Conservation (phyloP, 1,140 invertebrate genomes). For the Gyrodactylus bullatarudis region DNA sequence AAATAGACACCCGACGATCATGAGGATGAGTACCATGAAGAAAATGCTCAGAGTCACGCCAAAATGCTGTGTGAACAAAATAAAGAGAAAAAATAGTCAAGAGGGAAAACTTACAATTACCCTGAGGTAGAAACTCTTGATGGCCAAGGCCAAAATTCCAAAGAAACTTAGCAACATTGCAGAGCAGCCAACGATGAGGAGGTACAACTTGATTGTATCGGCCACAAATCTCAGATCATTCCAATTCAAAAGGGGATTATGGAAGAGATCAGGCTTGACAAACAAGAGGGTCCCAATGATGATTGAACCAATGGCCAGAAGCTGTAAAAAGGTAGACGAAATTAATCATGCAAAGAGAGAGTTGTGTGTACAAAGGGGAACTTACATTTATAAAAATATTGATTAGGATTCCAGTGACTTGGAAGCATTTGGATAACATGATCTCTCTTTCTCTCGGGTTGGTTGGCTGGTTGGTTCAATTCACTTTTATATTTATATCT, state of each 20-base stretch:
- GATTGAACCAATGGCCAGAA: background rate
- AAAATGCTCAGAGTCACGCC: background rate
- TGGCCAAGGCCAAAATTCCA: background rate
- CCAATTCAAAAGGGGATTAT: background rate
- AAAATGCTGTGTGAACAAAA: background rate
- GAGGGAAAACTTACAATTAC: too few relatives aligned
- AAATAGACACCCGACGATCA: background rate
- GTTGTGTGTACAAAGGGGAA: background rate
- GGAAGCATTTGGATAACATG: background rate
- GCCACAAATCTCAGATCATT: background rate
- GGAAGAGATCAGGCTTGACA: background rate
- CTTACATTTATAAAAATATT: background rate
- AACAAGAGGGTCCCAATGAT: background rate
- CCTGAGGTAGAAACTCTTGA: background rate
- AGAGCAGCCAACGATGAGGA: background rate
- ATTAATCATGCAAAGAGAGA: too few relatives aligned
- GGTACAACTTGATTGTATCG: background rate
- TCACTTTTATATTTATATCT: too few relatives aligned
- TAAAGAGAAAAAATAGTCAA: background rate
- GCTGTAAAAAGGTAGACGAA: too few relatives aligned
- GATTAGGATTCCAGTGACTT: background rate
- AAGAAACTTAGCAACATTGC: background rate
- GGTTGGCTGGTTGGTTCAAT: background rate
- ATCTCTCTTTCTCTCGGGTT: background rate
- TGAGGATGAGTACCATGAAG: background rate